Evolutionary conservation across 2,888 invertebrate genomes (phyloP).

Genomic region (Microctonus hyperodae): DNA sequence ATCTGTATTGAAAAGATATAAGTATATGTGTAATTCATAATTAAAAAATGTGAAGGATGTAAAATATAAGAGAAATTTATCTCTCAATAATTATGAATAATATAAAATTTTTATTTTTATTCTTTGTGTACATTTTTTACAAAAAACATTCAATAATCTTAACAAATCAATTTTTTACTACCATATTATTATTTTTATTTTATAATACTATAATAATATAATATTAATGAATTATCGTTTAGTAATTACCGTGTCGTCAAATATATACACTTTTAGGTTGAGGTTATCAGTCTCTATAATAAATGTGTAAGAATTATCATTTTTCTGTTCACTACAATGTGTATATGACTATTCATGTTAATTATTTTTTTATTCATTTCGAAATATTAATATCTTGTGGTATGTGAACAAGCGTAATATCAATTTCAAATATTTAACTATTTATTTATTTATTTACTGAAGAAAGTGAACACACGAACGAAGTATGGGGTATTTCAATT

Average conservation of each 20-base stretch:
- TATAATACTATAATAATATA: constrained; percentile 39
- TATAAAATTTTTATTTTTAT: constrained; percentile 57
- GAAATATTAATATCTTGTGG: not conserved
- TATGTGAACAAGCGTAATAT: not conserved
- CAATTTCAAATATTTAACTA: not conserved
- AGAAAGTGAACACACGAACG: not conserved
- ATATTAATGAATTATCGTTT: constrained; percentile 45
- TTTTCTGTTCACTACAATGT: constrained; percentile 36
- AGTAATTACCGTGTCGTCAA: constrained; percentile 41
- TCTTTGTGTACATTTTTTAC: constrained; percentile 57
- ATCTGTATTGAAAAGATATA: not conserved
- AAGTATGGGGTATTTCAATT: not conserved
- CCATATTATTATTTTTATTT: constrained; percentile 42
- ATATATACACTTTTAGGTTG: constrained; percentile 49
- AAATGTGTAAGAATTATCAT: constrained; percentile 49
- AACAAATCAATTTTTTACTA: constrained; percentile 48
- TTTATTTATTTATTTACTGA: not conserved
- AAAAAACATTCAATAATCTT: constrained; percentile 52
- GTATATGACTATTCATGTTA: constrained; percentile 7
- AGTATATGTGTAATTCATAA: not conserved
- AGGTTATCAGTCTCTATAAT: constrained; percentile 56
- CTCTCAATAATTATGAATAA: constrained; percentile 47
- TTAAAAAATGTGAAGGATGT: not conserved
- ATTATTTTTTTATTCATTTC: constrained; percentile 8
- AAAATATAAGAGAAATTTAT: not conserved